A percentile compares a stretch with the other conserved stretches of the same genome.
Conservation (phyloP, 1,140 invertebrate genomes). For the Proctacanthus coquilletti region DNA sequence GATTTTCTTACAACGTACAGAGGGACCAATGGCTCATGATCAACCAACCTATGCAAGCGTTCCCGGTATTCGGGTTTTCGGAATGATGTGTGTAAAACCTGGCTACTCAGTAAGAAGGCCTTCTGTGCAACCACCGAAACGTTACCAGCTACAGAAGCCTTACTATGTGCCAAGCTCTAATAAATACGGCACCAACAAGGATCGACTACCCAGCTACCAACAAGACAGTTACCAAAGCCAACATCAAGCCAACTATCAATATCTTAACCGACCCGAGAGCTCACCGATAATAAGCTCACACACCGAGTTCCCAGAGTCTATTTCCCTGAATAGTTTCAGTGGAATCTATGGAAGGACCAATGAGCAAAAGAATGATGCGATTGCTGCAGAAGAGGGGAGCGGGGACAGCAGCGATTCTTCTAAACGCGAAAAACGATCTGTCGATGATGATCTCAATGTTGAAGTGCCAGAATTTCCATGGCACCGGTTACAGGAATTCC, state of each 20-base stretch:
- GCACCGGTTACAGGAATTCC: conserved; percentile 25
- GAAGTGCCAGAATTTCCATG: conserved; percentile 23
- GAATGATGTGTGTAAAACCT: conserved; percentile 72
- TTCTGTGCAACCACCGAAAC: conserved; percentile 24
- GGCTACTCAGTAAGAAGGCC: conserved; percentile 26
- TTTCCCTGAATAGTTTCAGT: conserved; percentile 18
- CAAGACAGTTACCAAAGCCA: conserved; percentile 18
- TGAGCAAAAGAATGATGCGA: conserved; percentile 21
- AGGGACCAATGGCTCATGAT: conserved; percentile 85
- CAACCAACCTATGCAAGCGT: conserved; percentile 86
- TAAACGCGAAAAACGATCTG: conserved; percentile 12
- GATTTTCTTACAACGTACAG: conserved; percentile 33
- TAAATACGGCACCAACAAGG: conserved; percentile 17
- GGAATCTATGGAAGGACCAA: conserved; percentile 26
- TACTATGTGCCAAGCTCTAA: conserved; percentile 17
- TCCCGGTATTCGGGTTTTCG: conserved; percentile 79
- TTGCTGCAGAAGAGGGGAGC: conserved; percentile 14
- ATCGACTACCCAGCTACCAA: conserved; percentile 14
- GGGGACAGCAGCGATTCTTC: conserved; percentile 1
- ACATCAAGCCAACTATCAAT: conserved; percentile 20
- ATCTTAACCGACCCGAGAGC: conserved; percentile 25
- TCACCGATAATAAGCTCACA: conserved; percentile 5
- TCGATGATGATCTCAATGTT: conserved; percentile 9
- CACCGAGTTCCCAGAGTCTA: conserved; percentile 24
- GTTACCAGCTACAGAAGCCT: conserved; percentile 26